Evolutionary conservation across 2,797 vertebrate genomes (phyloP), one percentile per base, ranked within the genome.

Genomic region (Labroides dimidiatus): DNA sequence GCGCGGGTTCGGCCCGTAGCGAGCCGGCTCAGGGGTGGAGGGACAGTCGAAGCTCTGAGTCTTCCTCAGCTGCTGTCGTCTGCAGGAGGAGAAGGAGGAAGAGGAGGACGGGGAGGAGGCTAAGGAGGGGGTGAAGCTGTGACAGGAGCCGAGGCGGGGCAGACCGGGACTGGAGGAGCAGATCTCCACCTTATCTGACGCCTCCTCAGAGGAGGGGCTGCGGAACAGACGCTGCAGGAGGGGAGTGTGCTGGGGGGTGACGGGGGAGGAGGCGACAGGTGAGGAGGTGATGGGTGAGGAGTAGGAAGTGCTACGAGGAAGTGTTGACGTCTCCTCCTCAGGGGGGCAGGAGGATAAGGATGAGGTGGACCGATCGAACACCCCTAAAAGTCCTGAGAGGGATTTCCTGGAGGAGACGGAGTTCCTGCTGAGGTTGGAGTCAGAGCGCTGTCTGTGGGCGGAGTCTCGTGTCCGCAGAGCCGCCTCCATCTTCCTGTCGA

Each of bases 1-100:
- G 12, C 95, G 87, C 56, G 94, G 91, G 68, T 92, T 91, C 0
- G 80, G 72, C 4, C 92, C 84, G 6, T 89, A 91, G 33, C 92
- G 92, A 0, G 72, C 54, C 5, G 50, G 75, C 65, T 94, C 93
- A 0, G 87, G 84, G 0, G 93, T 87, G 20, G 94, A 68, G 2
- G 94, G 92, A 0, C 89, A 88, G 82, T 98, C 97, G 11, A 97
- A 95, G 80, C 96, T 98, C 30, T 95, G 95, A 2, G 96, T 95
- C 75, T 98, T 98, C 17, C 95, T 92, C 23, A 96, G 89, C n/a
- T 91, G 76, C 67, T 92, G 94, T 52, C 92, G 87, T 17, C 91
- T 73, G 49, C 63, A 52, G 41, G 70, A 82, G 61, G 19, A 71
- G 30, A 10, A 56, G 39, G 20, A 61, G 14, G 50, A 27, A 24